These are phyloP conservation scores for Manis javanica DNA, from an alignment of 2,797 vertebrate genomes.

Conservation along the genomic window DNA sequence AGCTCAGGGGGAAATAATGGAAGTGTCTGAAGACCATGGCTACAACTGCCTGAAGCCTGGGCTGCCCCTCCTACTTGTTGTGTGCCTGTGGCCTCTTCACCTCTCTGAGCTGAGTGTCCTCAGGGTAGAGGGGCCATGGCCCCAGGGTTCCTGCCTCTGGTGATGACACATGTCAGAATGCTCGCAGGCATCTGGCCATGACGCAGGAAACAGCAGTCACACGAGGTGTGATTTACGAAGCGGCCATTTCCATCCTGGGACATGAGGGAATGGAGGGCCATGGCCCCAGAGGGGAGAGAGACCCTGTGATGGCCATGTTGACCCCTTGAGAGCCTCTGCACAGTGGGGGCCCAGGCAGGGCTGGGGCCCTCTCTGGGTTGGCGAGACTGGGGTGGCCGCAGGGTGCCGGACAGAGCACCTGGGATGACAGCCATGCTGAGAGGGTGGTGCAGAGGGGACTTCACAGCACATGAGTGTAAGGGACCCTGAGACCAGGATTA, in stretches of 20 bases:
- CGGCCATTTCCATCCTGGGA: background rate
- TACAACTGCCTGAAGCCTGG: too few species aligned
- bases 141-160: too few species aligned
- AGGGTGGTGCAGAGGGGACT: background rate
- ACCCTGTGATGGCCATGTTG: fast-evolving
- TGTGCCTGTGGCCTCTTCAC: fast-evolving
- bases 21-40: too few species aligned
- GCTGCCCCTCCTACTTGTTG: background rate
- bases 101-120: background rate
- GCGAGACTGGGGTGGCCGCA: background rate
- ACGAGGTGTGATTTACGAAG: too few species aligned
- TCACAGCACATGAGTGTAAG: fast-evolving
- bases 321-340: background rate
- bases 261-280: background rate
- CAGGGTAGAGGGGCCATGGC: too few species aligned
- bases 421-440: fast-evolving
- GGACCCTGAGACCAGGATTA: background rate
- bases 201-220: too few species aligned
- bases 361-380: fast-evolving
- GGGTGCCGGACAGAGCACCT: background rate
- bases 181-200: background rate
- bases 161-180: background rate
- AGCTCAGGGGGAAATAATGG: fast-evolving
- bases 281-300: too few species aligned
- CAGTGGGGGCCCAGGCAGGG: background rate